Evolutionary conservation across 2,797 vertebrate genomes (phyloP), one percentile per base, ranked within the genome.

Genomic region (Brachyrhaphis roseni): DNA sequence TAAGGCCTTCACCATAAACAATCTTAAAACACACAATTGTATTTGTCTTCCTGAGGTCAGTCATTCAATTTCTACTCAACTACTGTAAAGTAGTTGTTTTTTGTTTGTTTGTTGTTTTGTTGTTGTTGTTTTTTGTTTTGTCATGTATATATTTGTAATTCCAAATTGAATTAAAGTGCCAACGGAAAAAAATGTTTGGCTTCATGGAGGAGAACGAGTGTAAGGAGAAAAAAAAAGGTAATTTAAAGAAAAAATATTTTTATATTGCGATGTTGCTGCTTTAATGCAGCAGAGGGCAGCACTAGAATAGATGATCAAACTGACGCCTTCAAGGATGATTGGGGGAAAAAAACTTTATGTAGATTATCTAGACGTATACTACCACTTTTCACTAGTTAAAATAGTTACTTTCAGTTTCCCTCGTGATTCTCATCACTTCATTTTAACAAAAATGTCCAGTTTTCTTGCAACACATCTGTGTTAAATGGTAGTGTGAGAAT

Each of bases 161-260:
- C 97, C 96, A 96, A 98, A 96, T 95, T 82, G 93, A 96, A 97
- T 95, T 93, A 94, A 97, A 97, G 97, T 97, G 96, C 96, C 96
- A 96, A 95, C 88, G 92, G 68, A 90, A 83, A 84, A 0, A 85
- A 43, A 45, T 76, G 26, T 83, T 47, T 68, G 5, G 45, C 36
- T 79, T 57, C 78, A 57, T 84, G 5, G 41, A 15, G 7, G 47
- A 34, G 16, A 31, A 46, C 10, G 39, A 1, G 45, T 55, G 31
- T 28, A n/a, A 1, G 36, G 7, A 62, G 31, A 39, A 18, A 20
- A 31, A 78, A 78, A 16, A 57, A 0, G 3, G 4, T 18, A 7
- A 20, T 20, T 49, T 20, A 13, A 47, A 18, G 31, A 20, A 28
- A 12, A 13, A 3, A 2, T 34, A 20, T 10, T 8, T 18, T 20